Conservation (phyloP, 2,888 invertebrate genomes). For the Linyphia triangularis region DNA sequence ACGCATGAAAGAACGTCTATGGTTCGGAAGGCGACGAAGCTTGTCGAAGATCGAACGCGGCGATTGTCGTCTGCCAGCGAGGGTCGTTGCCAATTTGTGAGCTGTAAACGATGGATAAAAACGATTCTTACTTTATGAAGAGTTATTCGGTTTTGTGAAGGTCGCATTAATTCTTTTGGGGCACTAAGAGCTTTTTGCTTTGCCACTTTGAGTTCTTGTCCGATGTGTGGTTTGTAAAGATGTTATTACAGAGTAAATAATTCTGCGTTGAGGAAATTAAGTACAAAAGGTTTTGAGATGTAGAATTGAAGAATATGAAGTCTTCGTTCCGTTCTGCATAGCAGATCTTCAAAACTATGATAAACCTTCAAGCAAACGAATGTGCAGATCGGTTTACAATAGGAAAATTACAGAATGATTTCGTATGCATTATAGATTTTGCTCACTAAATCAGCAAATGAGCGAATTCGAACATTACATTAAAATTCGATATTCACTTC, state of each 20-base stretch:
- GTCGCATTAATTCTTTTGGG: constrained; percentile 24
- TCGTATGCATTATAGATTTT: too few relatives aligned
- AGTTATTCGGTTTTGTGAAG: constrained; percentile 18
- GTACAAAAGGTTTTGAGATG: too few relatives aligned
- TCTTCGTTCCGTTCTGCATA: too few relatives aligned
- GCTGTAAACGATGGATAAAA: constrained; percentile 34
- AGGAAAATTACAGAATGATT: too few relatives aligned
- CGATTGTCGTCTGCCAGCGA: constrained; percentile 50
- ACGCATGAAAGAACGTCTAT: constrained; percentile 64
- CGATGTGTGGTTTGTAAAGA: background rate
- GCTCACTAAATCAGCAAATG: too few relatives aligned
- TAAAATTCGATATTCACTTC: too few relatives aligned
- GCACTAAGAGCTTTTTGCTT: constrained; percentile 12
- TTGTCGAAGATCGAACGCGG: constrained; percentile 38
- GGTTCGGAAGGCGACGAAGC: constrained; percentile 63
- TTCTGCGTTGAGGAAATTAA: background rate
- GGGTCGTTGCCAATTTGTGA: constrained; percentile 58
- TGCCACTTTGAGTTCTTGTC: background rate
- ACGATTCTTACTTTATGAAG: constrained; percentile 26
- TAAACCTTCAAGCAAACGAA: too few relatives aligned
- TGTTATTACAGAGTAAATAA: constrained; percentile 5
- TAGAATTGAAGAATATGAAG: too few relatives aligned
- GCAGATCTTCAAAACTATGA: too few relatives aligned
- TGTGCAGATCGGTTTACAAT: too few relatives aligned
- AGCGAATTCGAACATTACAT: too few relatives aligned